Base-by-base conservation (phyloP, 2,113 vertebrate species). In the Struthio camelus region DNA sequence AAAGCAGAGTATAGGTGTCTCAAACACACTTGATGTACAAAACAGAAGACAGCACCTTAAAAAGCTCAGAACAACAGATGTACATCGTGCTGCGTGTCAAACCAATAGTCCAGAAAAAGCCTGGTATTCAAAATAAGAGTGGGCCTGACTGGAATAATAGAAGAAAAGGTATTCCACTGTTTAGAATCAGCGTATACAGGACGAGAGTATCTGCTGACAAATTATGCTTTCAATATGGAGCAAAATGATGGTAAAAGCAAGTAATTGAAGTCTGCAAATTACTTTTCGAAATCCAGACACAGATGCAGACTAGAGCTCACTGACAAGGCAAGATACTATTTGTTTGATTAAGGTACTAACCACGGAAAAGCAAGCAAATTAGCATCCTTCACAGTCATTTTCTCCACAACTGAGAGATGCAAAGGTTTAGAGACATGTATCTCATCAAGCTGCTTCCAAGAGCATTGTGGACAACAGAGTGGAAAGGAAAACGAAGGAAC, bases 211-310 rank as follows among this genome's bases (percentile, higher is more conserved):
- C 80, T 80, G 62, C 72, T 87, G 76, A 72, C 56, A 64, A 90
- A 85, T 91, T 8, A 83, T 50, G 81, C 71, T 79, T 87, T 93
- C 76, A 54, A 1, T 32, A 59, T 3, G 4, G 58, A 92, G 62
- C 46, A 77, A 82, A 95, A 62, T 32, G n/a, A 87, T 27, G 38
- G 73, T 53, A 73, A 75, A 87, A 87, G 58, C 62, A 30, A 54
- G 50, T 40, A 16, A 75, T 25, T 67, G 66, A 62, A 73, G 62
- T 2, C 80, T 54, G 84, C 50, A 86, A 92, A 95, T 80, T 56
- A 85, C 66, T 92, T 89, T 40, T 73, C 36, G 44, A 79, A 88
- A 82, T 10, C 10, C 70, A 84, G 65, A 71, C 0, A 19, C 72
- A 86, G 77, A n/a, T 0, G 32, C 11, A 11, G 69, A n/a, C 1